phyloP scores from a whole-genome alignment of 2,113 vertebrate species.

The Oceanodroma tethys region DNA sequence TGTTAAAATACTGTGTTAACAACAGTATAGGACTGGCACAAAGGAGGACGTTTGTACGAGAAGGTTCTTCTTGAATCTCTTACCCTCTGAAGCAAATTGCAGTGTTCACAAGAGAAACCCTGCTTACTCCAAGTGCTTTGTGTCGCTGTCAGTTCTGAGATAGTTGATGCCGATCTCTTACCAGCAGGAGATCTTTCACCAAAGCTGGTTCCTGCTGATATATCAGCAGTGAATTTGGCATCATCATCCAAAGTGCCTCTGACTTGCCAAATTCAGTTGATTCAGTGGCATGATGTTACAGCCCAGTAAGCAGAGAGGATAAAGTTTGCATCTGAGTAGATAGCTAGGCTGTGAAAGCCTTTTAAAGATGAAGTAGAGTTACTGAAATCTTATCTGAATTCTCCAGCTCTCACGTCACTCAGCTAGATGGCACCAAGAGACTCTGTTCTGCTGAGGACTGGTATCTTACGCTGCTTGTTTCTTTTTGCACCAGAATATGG shows the following conservation, averaged over 20 bases:
- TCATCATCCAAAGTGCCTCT: background rate
- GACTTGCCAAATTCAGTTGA: background rate
- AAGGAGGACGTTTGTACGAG: background rate
- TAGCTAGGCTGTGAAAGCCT: background rate
- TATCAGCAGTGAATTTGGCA: background rate
- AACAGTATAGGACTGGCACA: background rate
- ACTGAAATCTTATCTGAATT: background rate
- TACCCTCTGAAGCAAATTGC: background rate
- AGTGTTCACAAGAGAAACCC: background rate
- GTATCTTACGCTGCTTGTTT: background rate
- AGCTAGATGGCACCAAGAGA: conserved; percentile 31
- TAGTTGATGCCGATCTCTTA: background rate
- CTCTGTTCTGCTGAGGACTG: background rate
- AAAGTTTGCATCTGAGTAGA: background rate
- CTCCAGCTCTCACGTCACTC: background rate
- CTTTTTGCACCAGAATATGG: background rate
- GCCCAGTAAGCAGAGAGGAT: background rate
- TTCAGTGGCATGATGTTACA: background rate
- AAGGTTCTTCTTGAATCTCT: background rate
- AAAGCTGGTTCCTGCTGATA: background rate
- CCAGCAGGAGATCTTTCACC: background rate
- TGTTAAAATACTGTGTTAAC: background rate
- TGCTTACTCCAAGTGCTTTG: background rate
- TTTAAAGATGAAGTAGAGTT: background rate
- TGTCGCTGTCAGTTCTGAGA: background rate